Evolutionary conservation across 2,113 vertebrate genomes (phyloP).

Genomic region (Perognathus longimembris): DNA sequence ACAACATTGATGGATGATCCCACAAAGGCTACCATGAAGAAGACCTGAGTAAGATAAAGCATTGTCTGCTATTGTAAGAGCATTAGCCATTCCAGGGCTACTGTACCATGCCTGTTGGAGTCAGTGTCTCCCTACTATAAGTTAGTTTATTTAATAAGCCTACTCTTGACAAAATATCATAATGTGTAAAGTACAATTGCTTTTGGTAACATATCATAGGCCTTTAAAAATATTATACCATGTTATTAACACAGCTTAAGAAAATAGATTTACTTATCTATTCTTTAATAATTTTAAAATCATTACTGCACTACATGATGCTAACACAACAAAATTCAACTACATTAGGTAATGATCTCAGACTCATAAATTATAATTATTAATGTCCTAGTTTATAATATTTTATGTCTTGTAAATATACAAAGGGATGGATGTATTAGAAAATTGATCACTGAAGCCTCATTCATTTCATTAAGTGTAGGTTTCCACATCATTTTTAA

Average conservation of each 20-base stretch:
- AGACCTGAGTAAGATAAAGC: no score
- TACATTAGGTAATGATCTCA: not conserved
- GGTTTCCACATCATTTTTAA: slow-evolving; percentile 55
- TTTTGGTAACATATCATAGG: not conserved
- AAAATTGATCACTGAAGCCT: slow-evolving; percentile 43
- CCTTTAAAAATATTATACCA: not conserved
- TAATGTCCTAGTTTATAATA: not conserved
- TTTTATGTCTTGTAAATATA: not conserved
- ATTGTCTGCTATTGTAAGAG: no score
- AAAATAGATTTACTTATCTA: not conserved
- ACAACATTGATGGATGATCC: no score
- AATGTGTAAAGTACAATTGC: not conserved
- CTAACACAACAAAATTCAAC: not conserved
- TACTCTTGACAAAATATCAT: not conserved
- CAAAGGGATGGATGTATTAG: slow-evolving; percentile 35
- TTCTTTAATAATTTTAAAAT: not conserved
- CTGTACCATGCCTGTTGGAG: not conserved
- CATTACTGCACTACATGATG: not conserved
- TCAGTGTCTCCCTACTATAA: not conserved
- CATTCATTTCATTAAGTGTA: slow-evolving; percentile 64
- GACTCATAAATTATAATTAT: slow-evolving; percentile 29
- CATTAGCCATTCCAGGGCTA: no score
- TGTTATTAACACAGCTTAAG: not conserved
- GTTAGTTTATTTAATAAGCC: not conserved
- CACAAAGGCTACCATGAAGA: no score